phyloP scores from a whole-genome alignment of 2,113 vertebrate genomes.

The Alethe diademata region DNA sequence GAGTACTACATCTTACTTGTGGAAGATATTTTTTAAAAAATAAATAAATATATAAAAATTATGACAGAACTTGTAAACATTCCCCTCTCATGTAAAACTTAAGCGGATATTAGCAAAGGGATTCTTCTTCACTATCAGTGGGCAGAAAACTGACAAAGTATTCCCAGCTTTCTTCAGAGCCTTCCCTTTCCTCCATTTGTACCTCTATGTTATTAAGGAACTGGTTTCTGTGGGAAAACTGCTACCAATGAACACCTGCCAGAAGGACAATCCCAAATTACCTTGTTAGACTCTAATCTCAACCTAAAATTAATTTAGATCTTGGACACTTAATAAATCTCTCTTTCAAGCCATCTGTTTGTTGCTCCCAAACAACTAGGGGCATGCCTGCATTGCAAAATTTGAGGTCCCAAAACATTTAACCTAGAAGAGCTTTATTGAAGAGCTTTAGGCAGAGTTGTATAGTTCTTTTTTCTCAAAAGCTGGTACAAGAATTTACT shows the following conservation, averaged over 20 bases:
- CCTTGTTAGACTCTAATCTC: conserved; percentile 32
- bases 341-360: conserved; percentile 33
- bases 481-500: background rate
- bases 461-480: background rate
- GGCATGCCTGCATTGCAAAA: conserved; percentile 21
- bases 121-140: background rate
- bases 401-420: background rate
- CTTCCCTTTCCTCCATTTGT: background rate
- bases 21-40: background rate
- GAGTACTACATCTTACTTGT: background rate
- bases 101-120: background rate
- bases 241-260: conserved; percentile 26
- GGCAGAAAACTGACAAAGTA: background rate
- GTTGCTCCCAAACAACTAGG: background rate
- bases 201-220: background rate
- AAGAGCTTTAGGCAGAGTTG: background rate
- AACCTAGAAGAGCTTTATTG: background rate
- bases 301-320: conserved; percentile 45
- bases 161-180: background rate
- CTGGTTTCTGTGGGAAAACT: conserved; percentile 11
- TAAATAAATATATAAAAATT: background rate
- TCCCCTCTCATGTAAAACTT: background rate
- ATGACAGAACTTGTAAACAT: background rate
- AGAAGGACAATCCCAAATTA: conserved; percentile 48
- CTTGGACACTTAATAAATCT: conserved; percentile 49